Percentiles rank a stretch among this genome's conserved stretches.
These are phyloP conservation scores for Lomographa bimaculata DNA, from an alignment of 2,888 invertebrate genomes.

Conservation along the genomic window DNA sequence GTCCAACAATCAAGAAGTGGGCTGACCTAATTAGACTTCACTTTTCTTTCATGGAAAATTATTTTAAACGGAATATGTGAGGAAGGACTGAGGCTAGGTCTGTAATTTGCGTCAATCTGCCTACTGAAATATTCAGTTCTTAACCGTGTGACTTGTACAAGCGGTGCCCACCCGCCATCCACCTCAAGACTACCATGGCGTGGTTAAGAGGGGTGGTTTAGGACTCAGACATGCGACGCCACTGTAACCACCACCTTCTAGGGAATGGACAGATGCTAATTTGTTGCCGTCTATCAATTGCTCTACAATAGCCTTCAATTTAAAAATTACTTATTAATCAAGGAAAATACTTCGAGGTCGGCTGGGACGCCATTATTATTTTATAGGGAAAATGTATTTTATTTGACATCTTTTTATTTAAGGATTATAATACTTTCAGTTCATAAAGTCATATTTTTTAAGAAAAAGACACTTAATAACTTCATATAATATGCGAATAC, in stretches of 20 bases:
- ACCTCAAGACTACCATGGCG: constrained; percentile 26
- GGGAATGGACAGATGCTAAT: constrained; percentile 50
- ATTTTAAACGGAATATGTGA: constrained; percentile 56
- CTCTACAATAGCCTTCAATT: constrained; percentile 9
- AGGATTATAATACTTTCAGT: not conserved
- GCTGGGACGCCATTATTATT: not conserved
- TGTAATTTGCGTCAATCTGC: constrained; percentile 67
- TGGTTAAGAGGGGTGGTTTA: constrained; percentile 30
- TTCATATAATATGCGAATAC: constrained; percentile 33
- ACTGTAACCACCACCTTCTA: constrained; percentile 34
- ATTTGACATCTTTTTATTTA: not conserved
- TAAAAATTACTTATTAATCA: constrained; percentile 13
- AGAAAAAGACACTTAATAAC: constrained; percentile 30
- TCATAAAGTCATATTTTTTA: not conserved
- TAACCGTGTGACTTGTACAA: constrained; percentile 58
- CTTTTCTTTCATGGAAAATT: constrained; percentile 50
- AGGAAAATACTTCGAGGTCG: constrained; percentile 6
- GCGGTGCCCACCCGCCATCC: constrained; percentile 45
- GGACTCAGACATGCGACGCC: constrained; percentile 29
- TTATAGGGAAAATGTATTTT: not conserved
- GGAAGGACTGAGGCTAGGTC: constrained; percentile 52
- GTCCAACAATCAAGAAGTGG: constrained; percentile 50
- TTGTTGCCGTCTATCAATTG: constrained; percentile 24
- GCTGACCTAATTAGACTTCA: constrained; percentile 60
- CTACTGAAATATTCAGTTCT: constrained; percentile 73